These are phyloP conservation scores for Trachurus trachurus DNA, from an alignment of 2,797 vertebrate species.

Conservation along the genomic window DNA sequence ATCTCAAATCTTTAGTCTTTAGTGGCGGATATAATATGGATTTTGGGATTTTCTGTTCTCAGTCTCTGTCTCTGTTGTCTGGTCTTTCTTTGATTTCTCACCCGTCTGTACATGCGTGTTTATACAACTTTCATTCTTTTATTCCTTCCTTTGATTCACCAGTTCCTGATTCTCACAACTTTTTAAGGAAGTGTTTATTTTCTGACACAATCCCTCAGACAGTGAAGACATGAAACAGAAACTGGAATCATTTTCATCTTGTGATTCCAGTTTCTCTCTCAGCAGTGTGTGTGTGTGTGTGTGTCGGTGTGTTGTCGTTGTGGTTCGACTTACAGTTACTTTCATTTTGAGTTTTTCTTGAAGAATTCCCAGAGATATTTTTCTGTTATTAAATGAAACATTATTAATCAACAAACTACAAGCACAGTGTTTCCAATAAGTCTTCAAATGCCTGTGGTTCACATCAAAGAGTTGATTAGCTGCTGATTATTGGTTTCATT, in stretches of 20 bases:
- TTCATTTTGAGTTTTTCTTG: too few species aligned
- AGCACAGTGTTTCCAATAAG: too few species aligned
- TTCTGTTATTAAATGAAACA: not conserved
- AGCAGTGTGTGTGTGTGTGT: too few species aligned
- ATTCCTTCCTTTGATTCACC: not conserved
- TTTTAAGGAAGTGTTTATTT: too few species aligned
- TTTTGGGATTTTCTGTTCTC: too few species aligned
- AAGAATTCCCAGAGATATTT: not conserved
- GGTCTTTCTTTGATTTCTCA: too few species aligned
- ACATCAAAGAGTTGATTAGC: not conserved
- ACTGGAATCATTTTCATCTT: not conserved
- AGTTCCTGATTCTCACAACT: not conserved
- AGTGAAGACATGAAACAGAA: not conserved
- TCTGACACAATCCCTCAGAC: not conserved
- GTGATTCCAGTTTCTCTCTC: slow-evolving; percentile 25
- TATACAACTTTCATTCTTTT: not conserved
- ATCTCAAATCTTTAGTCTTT: too few species aligned
- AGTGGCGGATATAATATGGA: too few species aligned
- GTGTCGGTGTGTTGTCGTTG: not conserved
- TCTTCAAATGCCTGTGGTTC: not conserved
- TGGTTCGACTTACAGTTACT: not conserved
- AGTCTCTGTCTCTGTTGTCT: too few species aligned
- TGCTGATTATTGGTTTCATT: not conserved
- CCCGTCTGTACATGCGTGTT: too few species aligned
- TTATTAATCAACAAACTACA: too few species aligned